Base-by-base conservation (phyloP, 2,113 vertebrate species). In the Silurus glanis region DNA sequence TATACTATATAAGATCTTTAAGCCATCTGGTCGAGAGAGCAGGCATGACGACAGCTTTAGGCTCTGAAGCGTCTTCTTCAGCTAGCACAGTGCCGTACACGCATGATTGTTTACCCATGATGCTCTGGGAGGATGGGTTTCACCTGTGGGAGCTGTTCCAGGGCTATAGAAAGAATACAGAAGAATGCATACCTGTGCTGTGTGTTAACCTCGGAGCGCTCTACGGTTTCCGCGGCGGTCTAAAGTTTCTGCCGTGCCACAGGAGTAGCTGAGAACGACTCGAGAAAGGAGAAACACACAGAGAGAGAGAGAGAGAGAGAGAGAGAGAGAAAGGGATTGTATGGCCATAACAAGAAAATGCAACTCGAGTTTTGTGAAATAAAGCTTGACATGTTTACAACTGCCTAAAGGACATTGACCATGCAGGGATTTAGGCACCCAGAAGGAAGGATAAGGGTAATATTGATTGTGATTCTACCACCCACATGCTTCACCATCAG, bases 181-280 rank as follows among this genome's bases (percentile, higher is more conserved):
- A n/a, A 84, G 69, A 84, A 84, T 84, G 69, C 47, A 49, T 45
- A 84, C 56, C 82, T 83, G 49, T 53, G 64, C 59, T 66, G 83
- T 66, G 74, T 28, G 58, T 78, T 78, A 78, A 85, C 58, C 49
- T 78, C 59, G 3, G 19, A 59, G 28, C 3, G 51, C 67, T 72
- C 66, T 84, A 74, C 56, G 47, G 83, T 85, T 80, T 85, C 75
- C n/a, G 21, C 10, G 4, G 21, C 45, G 21, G 76, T 45, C 75
- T 80, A 69, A 85, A 69, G 75, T 80, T 87, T 80, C 47, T 55
- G 76, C 76, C 45, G 58, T 78, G 72, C 49, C 80, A 86, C 61
- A 87, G 72, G 87, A 87, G 89, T 87, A 82, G 87, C 85, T 21
- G 79, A 87, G 90, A 83, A 82, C 83, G 85, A 89, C 37, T 83